Evolutionary conservation across 2,888 invertebrate species (phyloP).

Genomic region (Clepsis dumicolana): DNA sequence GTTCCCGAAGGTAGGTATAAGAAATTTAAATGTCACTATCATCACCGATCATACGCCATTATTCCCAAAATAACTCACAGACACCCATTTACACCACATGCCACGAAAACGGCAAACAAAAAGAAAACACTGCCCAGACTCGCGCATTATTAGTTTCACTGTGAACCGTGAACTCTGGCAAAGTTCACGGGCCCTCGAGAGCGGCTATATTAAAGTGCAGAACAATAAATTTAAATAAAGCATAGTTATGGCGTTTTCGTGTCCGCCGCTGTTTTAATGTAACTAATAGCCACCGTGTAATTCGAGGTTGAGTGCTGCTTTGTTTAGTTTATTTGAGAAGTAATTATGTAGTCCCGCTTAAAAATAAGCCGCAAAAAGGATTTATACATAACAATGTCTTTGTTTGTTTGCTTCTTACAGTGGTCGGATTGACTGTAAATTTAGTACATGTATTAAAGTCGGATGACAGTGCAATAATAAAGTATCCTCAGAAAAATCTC

Average conservation of each 20-base stretch:
- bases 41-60: not conserved
- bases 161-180: constrained; percentile 56
- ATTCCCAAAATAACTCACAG: constrained; percentile 4
- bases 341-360: not conserved
- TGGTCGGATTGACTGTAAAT: too few relatives aligned
- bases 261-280: constrained; percentile 70
- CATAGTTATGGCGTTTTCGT: constrained; percentile 80
- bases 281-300: constrained; percentile 57
- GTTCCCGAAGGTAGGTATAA: too few relatives aligned
- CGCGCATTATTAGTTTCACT: constrained; percentile 69
- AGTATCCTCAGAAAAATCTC: too few relatives aligned
- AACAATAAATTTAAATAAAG: constrained; percentile 83
- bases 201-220: constrained; percentile 74
- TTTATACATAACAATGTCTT: too few relatives aligned
- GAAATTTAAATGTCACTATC: not conserved
- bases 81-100: constrained; percentile 41
- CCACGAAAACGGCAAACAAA: constrained; percentile 45
- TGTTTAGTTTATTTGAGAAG: not conserved
- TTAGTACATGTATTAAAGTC: too few relatives aligned
- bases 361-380: too few relatives aligned
- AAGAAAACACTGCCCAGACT: constrained; percentile 45
- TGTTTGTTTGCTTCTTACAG: too few relatives aligned
- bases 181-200: constrained; percentile 66
- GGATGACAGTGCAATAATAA: too few relatives aligned
- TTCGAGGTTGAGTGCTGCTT: constrained; percentile 20